Evolutionary conservation across 1,140 invertebrate species (phyloP).

Genomic region (Ridgeia piscesae): DNA sequence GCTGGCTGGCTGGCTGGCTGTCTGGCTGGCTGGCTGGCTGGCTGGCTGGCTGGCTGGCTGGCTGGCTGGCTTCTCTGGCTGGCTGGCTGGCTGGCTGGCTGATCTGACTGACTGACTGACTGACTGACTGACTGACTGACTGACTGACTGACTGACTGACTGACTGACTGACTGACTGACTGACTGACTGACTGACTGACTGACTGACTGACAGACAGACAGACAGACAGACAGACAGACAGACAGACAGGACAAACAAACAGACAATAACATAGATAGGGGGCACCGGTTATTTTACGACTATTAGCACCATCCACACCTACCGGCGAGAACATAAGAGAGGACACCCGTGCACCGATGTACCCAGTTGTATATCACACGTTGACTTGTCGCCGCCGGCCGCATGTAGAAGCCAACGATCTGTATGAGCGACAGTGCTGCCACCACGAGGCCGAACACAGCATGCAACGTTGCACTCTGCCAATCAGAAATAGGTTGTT

Average conservation of each 20-base stretch:
- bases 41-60: too few species aligned
- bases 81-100: too few species aligned
- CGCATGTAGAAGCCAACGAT: not conserved
- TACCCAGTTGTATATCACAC: not conserved
- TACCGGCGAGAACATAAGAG: not conserved
- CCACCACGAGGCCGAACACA: not conserved
- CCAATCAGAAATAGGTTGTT: not conserved
- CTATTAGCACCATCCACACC: not conserved
- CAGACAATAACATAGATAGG: not conserved
- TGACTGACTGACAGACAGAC: too few species aligned
- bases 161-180: too few species aligned
- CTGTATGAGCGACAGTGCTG: not conserved
- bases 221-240: not conserved
- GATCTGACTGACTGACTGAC: too few species aligned
- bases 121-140: too few species aligned
- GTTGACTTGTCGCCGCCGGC: not conserved
- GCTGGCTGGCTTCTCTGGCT: too few species aligned
- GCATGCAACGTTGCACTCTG: not conserved
- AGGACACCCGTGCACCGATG: not conserved
- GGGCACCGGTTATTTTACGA: not conserved
- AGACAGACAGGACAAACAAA: not conserved
- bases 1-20: too few species aligned
- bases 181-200: too few species aligned
- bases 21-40: too few species aligned
- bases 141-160: too few species aligned